phyloP scores from a whole-genome alignment of 2,113 vertebrate species.

The Ophiodon elongatus region DNA sequence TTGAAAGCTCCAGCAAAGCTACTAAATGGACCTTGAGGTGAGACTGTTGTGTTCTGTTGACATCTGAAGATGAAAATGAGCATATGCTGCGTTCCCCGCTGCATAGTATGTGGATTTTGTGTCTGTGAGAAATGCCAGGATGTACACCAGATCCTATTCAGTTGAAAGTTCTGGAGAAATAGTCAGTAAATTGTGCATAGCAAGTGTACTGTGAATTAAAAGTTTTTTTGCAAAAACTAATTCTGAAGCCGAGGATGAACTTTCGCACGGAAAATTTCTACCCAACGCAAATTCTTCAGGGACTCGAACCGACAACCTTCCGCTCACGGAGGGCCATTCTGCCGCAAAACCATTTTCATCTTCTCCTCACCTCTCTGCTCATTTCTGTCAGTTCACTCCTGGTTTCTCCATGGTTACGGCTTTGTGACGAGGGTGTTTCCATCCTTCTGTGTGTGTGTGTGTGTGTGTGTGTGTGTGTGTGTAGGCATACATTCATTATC shows the following conservation, averaged over 20 bases:
- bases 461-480: constrained; percentile 17
- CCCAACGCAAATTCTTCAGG: background rate
- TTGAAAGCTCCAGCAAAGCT: background rate
- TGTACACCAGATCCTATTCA: background rate
- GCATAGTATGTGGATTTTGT: background rate
- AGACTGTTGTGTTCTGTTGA: background rate
- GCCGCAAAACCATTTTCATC: constrained; percentile 1
- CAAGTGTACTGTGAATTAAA: background rate
- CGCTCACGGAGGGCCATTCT: background rate
- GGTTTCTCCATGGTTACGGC: constrained; percentile 63
- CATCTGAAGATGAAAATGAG: background rate
- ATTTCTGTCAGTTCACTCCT: constrained; percentile 27
- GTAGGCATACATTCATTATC: constrained; percentile 29
- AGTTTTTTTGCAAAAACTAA: background rate
- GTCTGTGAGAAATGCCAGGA: background rate
- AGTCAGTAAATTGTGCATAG: background rate
- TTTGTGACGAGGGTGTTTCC: constrained; percentile 22
- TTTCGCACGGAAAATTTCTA: background rate
- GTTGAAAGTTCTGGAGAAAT: background rate
- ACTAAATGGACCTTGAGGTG: background rate
- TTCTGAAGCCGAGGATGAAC: background rate
- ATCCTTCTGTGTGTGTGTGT: background rate
- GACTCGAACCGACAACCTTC: background rate
- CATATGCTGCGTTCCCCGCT: background rate
- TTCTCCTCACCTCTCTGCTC: constrained; percentile 7